phyloP scores from a whole-genome alignment of 1,140 invertebrate genomes.

The Bombus terrestris region DNA sequence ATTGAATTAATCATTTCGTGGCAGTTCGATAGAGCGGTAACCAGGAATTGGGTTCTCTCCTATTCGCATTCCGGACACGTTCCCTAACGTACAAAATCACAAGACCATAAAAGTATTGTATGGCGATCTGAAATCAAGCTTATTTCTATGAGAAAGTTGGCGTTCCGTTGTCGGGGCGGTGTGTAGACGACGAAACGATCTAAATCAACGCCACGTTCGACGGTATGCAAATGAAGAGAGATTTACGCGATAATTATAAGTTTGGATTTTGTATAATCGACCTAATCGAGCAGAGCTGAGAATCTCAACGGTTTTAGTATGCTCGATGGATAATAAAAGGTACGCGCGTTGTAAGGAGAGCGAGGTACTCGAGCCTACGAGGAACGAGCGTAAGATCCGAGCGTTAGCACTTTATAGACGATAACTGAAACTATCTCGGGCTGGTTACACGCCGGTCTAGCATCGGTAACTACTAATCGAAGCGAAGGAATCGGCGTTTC shows the following conservation, averaged over 20 bases:
- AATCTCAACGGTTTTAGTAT: not conserved
- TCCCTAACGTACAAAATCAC: not conserved
- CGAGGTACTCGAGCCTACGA: conserved; percentile 15
- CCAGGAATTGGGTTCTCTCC: not conserved
- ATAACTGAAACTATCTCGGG: conserved; percentile 60
- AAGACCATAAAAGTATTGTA: not conserved
- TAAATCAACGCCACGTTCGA: not conserved
- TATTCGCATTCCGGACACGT: not conserved
- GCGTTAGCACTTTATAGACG: conserved; percentile 59
- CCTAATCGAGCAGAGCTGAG: not conserved
- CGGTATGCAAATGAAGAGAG: not conserved
- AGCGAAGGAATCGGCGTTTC: conserved; percentile 52
- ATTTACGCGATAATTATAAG: conserved; percentile 14
- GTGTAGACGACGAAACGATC: not conserved
- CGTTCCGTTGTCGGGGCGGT: not conserved
- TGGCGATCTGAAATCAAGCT: not conserved
- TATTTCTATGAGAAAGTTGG: not conserved
- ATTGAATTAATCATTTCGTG: not conserved
- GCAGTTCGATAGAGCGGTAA: not conserved
- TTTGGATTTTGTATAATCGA: not conserved
- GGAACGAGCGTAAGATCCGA: conserved; percentile 39
- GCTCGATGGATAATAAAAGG: not conserved
- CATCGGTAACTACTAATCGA: conserved; percentile 59
- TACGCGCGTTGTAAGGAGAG: conserved; percentile 30
- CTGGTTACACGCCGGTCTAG: conserved; percentile 16